These are phyloP conservation scores for Zosterops pallidus DNA, from an alignment of 2,113 vertebrate species.

Conservation along the genomic window DNA sequence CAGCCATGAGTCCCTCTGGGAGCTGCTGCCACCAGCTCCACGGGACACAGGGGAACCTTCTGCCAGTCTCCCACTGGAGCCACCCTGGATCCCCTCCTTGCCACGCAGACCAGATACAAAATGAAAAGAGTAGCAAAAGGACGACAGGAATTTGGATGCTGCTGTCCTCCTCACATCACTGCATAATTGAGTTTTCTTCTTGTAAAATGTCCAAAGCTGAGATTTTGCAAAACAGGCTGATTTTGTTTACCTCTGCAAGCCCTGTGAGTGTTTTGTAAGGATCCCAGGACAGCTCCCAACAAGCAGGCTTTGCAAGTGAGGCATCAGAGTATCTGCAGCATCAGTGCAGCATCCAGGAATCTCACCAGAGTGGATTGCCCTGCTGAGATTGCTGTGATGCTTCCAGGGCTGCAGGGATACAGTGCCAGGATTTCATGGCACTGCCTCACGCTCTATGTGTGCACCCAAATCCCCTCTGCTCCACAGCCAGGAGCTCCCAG, in stretches of 20 bases:
- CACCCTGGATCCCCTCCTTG: background rate
- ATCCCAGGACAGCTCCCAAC: background rate
- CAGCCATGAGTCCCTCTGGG: rapidly evolving
- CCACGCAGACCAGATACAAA: rapidly evolving
- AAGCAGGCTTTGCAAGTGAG: background rate
- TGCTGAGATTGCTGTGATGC: background rate
- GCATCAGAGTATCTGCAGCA: background rate
- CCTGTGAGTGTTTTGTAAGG: background rate
- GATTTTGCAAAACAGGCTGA: background rate
- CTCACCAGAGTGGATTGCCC: background rate
- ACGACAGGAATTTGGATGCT: background rate
- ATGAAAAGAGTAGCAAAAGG: background rate
- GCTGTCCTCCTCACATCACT: background rate
- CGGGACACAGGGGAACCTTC: rapidly evolving
- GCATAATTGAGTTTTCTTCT: background rate
- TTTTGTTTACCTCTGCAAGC: background rate
- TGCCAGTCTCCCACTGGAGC: background rate
- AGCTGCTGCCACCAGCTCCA: background rate
- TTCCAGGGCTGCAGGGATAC: background rate
- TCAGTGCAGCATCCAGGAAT: constrained; percentile 13
- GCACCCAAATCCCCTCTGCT: background rate
- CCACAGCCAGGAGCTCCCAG: background rate
- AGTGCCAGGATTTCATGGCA: background rate
- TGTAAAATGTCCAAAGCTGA: background rate
- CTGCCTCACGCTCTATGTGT: background rate